Percentiles rank a stretch among this genome's conserved stretches.
phyloP scores from a whole-genome alignment of 1,140 invertebrate species.

The Dendrolimus punctatus region DNA sequence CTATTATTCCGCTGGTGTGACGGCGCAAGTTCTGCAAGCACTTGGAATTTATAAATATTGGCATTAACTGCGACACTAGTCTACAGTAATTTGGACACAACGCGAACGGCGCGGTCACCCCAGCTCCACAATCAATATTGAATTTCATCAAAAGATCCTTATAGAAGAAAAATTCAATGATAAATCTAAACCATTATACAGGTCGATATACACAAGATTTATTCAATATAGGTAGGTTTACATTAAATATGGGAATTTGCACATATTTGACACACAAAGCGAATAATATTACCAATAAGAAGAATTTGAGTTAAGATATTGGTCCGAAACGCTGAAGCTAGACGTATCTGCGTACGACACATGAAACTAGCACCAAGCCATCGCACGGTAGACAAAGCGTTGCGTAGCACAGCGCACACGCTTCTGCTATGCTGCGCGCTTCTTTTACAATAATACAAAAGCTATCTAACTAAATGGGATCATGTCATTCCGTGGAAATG shows the following conservation, averaged over 20 bases:
- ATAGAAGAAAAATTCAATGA: conserved; percentile 56
- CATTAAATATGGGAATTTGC: conserved; percentile 62
- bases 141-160: conserved; percentile 51
- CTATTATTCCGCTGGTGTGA: conserved; percentile 35
- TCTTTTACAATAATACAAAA: conserved; percentile 27
- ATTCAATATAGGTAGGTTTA: conserved; percentile 42
- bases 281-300: conserved; percentile 59
- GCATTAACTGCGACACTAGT: conserved; percentile 51
- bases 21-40: conserved; percentile 29
- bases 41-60: conserved; percentile 46
- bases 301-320: conserved; percentile 62
- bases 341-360: conserved; percentile 44
- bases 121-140: conserved; percentile 40
- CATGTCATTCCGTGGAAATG: not conserved
- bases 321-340: conserved; percentile 69
- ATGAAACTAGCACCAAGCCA: conserved; percentile 65
- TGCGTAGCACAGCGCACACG: no score
- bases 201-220: conserved; percentile 65
- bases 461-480: conserved; percentile 25
- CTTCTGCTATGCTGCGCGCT: no score
- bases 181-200: conserved; percentile 70
- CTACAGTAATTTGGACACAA: conserved; percentile 63
- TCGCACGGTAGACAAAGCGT: conserved; percentile 47
- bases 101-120: conserved; percentile 45
- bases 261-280: conserved; percentile 72